These are phyloP conservation scores for Lacanobia wlatinum DNA, from an alignment of 2,888 invertebrate genomes.

Conservation along the genomic window DNA sequence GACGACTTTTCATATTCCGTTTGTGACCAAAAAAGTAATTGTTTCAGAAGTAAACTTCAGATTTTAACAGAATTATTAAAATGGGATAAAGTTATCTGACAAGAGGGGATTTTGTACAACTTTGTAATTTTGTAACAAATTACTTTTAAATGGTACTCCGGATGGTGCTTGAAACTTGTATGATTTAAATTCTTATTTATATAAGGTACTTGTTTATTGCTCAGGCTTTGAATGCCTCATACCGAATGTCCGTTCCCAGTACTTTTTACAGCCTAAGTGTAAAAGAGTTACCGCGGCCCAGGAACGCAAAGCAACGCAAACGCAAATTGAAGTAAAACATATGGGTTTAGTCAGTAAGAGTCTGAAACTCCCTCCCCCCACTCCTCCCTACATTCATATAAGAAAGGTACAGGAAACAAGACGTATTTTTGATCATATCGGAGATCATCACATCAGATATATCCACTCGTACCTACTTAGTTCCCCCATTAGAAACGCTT, in stretches of 20 bases:
- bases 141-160: conserved; percentile 35
- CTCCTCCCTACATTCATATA: too few relatives aligned
- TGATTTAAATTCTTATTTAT: neutral
- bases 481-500: neutral
- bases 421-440: too few relatives aligned
- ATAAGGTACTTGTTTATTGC: neutral
- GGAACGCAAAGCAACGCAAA: too few relatives aligned
- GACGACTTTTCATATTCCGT: conserved; percentile 10
- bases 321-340: too few relatives aligned
- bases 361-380: too few relatives aligned
- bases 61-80: conserved; percentile 42
- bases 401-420: too few relatives aligned
- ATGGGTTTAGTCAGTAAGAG: too few relatives aligned
- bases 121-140: conserved; percentile 32
- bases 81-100: conserved; percentile 31
- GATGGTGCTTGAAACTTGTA: conserved; percentile 16
- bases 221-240: neutral
- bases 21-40: conserved; percentile 28
- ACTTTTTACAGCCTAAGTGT: neutral
- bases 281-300: too few relatives aligned
- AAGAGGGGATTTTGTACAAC: conserved; percentile 25
- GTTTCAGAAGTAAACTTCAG: conserved; percentile 32
- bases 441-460: neutral
- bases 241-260: neutral
- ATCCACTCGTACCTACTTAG: neutral